A percentile compares a stretch with the other conserved stretches of the same genome.
Evolutionary conservation across 2,797 vertebrate genomes (phyloP).

Genomic region (Mormyrus proboscirostris): DNA sequence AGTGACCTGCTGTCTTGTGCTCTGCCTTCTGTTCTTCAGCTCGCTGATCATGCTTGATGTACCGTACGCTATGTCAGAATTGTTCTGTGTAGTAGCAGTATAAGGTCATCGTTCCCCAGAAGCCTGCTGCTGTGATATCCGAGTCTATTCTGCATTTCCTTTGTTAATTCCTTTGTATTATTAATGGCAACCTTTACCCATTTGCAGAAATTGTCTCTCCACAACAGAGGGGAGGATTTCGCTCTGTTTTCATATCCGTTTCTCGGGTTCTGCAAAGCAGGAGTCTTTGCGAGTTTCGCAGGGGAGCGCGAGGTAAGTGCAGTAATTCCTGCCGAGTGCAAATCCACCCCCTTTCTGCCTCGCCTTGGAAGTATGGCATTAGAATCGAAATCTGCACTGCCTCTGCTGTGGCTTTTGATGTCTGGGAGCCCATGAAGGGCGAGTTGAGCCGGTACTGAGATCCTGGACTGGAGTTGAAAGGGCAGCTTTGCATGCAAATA

Average conservation of each 20-base stretch:
- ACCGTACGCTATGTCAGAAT: background rate
- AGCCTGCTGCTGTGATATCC: background rate
- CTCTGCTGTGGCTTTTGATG: background rate
- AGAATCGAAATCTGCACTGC: background rate
- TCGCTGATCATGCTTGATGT: background rate
- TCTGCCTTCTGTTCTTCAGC: background rate
- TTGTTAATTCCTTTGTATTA: background rate
- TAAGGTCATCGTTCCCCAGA: background rate
- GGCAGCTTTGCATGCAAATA: constrained; percentile 1
- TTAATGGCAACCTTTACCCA: background rate
- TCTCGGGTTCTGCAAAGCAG: background rate
- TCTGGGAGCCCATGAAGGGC: background rate
- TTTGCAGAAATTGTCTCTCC: background rate
- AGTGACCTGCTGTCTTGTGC: background rate
- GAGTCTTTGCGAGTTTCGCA: background rate
- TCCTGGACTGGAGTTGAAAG: background rate
- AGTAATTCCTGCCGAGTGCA: background rate
- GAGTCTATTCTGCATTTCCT: background rate
- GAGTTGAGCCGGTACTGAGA: background rate
- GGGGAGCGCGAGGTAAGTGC: background rate
- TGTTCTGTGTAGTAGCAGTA: background rate
- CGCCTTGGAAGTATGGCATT: background rate
- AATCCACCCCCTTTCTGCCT: background rate
- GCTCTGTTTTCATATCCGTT: background rate
- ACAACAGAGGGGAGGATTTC: background rate